A percentile compares a stretch with the other conserved stretches of the same genome.
phyloP scores from a whole-genome alignment of 2,888 invertebrate species.

The Aphidius colemani region DNA sequence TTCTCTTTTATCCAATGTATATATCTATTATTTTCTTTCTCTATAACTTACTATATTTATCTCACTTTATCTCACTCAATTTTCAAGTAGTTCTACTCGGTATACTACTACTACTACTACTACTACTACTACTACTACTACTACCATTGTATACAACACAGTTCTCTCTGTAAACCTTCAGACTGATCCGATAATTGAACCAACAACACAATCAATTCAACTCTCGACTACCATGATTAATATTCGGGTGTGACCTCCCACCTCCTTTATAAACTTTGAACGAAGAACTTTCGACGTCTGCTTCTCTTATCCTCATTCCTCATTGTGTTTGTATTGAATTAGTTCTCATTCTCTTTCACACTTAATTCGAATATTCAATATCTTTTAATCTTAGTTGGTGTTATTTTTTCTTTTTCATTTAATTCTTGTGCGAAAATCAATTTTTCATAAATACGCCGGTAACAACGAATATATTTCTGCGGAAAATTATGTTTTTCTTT shows the following conservation, averaged over 20 bases:
- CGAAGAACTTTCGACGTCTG: background rate
- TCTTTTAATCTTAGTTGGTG: background rate
- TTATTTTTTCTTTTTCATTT: background rate
- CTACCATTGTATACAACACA: background rate
- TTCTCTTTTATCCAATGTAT: background rate
- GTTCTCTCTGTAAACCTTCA: background rate
- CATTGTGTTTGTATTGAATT: background rate
- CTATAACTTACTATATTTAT: no score
- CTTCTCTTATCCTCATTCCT: background rate
- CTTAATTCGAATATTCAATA: no score
- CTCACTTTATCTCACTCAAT: no score
- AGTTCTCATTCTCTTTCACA: no score
- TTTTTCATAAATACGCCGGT: background rate
- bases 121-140: background rate
- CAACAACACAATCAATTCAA: constrained; percentile 31
- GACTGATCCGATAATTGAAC: constrained; percentile 26
- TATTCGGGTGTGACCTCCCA: constrained; percentile 18
- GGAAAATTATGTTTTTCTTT: no score
- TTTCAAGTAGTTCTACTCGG: background rate
- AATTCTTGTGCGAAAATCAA: background rate
- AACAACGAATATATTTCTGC: background rate
- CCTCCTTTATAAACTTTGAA: background rate
- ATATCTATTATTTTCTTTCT: background rate
- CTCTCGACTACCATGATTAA: constrained; percentile 27
- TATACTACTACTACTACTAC: background rate